Base-by-base conservation (phyloP, 2,797 vertebrate species). In the Esox lucius region DNA sequence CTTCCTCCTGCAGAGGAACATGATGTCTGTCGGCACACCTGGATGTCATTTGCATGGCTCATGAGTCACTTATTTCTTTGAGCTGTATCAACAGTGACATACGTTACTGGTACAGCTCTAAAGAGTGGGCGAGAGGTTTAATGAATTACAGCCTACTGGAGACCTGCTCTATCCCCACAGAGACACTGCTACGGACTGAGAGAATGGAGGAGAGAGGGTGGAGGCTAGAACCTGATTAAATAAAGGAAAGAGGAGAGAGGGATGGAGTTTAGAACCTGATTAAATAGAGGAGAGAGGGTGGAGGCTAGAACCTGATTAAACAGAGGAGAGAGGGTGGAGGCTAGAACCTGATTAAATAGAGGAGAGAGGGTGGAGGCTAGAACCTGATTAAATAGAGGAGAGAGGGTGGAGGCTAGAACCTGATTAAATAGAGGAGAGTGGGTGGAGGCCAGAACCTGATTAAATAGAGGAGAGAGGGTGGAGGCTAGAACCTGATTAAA, bases 91-190 rank as follows among this genome's bases (percentile, higher is more conserved):
- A 72, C 78, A 51, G 70, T 80, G 85, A 86, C 85, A 88, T 76
- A 82, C 84, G 90, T 88, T 87, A 83, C 86, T 86, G 79, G 80
- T 81, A 76, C 78, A 84, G 86, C 83, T 89, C 81, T 83, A 80
- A 78, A 73, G 64, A 76, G 71, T 73, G 73, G 75, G 77, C 74
- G 76, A 73, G 71, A 59, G 76, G 87, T 85, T 83, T 89, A 90
- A 91, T 90, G 87, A 90, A 80, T 87, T 79, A 78, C 73, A 85
- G 80, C 80, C 85, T 85, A 88, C 80, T 78, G 75, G 77, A 68
- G 65, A 76, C 73, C 80, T 46, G 53, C 53, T 59, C n/a, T 72
- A 79, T 81, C 70, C 77, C 71, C 80, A 70, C 72, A 75, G 56
- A 70, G 74, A 53, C 68, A 72, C 66, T 70, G 61, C 70, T 46